Evolutionary conservation across 2,113 vertebrate species (phyloP).

Genomic region (Accipiter cooperii): DNA sequence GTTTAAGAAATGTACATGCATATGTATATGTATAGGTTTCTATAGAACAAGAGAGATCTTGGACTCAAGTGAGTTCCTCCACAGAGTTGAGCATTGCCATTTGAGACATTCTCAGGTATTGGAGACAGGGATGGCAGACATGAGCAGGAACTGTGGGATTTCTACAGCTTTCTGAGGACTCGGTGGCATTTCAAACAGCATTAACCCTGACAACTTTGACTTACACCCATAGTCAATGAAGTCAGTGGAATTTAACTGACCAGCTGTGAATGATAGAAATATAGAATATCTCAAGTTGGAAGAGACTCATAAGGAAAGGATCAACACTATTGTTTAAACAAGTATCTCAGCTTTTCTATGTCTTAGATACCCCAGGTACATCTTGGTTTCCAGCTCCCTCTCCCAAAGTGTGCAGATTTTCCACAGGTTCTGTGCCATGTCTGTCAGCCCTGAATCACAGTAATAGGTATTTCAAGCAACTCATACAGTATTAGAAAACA

Average conservation of each 20-base stretch:
- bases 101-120: not conserved
- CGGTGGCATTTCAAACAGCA: not conserved
- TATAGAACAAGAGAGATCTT: not conserved
- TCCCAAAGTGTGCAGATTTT: not conserved
- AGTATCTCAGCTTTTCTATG: not conserved
- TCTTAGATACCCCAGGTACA: fast-evolving
- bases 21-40: not conserved
- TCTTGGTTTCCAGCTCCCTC: not conserved
- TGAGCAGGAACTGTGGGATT: not conserved
- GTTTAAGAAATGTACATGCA: not conserved
- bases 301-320: not conserved
- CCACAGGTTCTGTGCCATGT: not conserved
- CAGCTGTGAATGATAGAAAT: not conserved
- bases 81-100: fast-evolving
- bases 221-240: not conserved
- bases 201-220: not conserved
- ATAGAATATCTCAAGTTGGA: not conserved
- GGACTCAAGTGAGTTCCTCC: not conserved
- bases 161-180: not conserved
- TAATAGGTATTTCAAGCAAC: not conserved
- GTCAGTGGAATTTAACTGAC: not conserved
- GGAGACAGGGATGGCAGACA: not conserved
- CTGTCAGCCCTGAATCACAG: not conserved
- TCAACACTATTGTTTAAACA: not conserved
- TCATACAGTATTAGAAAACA: not conserved